Conservation (phyloP, 2,797 vertebrate species). For the Mormyrops boulengeri region DNA sequence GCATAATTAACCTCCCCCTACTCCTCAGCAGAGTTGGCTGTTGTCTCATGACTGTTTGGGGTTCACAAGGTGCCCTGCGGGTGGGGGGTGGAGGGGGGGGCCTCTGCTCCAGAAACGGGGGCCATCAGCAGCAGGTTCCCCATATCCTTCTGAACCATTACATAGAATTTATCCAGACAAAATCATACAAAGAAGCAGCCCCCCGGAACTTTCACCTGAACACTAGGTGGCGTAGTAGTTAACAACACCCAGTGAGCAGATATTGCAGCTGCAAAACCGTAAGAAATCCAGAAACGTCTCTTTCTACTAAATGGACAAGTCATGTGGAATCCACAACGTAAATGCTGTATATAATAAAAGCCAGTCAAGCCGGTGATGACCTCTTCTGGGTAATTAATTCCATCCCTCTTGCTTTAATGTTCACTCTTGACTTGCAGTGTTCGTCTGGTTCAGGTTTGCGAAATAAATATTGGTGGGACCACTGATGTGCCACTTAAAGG, state of each 20-base stretch:
- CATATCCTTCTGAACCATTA: not conserved
- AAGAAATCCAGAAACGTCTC: not conserved
- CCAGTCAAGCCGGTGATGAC: not conserved
- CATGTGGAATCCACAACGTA: not conserved
- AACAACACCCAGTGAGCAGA: not conserved
- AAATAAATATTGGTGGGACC: not conserved
- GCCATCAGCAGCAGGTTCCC: not conserved
- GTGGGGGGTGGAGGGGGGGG: too few species aligned
- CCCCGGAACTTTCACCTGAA: not conserved
- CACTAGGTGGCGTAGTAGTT: not conserved
- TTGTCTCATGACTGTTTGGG: not conserved
- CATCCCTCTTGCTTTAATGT: not conserved
- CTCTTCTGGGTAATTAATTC: not conserved
- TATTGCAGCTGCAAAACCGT: not conserved
- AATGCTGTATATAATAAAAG: not conserved
- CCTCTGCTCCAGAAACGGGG: not conserved
- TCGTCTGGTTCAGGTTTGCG: not conserved
- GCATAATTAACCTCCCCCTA: conserved; percentile 7
- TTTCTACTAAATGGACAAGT: not conserved
- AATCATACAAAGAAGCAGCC: not conserved
- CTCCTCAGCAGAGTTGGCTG: not conserved
- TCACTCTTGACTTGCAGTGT: not conserved
- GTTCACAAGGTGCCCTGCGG: not conserved
- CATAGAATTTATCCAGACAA: not conserved
- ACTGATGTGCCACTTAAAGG: not conserved